phyloP scores from a whole-genome alignment of 2,113 vertebrate genomes.

The Aldabrachelys gigantea region DNA sequence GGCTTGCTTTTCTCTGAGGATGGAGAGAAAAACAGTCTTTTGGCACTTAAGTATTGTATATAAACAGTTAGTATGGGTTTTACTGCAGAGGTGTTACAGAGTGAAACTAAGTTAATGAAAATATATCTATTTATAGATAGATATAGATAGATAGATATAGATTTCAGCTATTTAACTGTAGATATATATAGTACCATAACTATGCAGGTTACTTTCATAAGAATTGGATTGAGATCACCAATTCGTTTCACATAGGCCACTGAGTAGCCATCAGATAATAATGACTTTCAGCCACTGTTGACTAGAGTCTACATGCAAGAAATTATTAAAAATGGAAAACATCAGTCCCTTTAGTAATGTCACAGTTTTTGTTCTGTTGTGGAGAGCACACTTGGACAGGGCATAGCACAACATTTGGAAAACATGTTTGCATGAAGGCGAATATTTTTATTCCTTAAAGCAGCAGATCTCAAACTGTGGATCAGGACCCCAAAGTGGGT shows the following conservation, averaged over 20 bases:
- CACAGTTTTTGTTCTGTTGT: background rate
- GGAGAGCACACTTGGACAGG: background rate
- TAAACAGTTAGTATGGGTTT: background rate
- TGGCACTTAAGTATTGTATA: background rate
- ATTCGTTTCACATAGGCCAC: background rate
- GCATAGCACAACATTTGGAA: background rate
- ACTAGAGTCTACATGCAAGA: background rate
- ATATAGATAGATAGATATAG: background rate
- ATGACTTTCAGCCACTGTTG: background rate
- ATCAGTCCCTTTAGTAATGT: background rate
- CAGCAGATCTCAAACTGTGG: too few relatives aligned
- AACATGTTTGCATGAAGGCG: background rate
- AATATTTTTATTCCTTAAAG: background rate
- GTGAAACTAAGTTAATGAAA: background rate
- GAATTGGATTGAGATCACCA: background rate
- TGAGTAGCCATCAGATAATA: background rate
- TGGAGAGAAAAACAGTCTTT: background rate
- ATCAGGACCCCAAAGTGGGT: too few relatives aligned
- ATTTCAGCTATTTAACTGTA: too few relatives aligned
- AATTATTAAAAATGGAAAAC: background rate
- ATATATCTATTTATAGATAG: background rate
- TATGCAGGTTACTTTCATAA: background rate
- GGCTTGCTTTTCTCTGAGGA: background rate
- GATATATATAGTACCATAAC: background rate
- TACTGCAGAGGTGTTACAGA: background rate